These are phyloP conservation scores for Ostrea denselamellosa DNA, from an alignment of 1,140 invertebrate species.

Conservation along the genomic window DNA sequence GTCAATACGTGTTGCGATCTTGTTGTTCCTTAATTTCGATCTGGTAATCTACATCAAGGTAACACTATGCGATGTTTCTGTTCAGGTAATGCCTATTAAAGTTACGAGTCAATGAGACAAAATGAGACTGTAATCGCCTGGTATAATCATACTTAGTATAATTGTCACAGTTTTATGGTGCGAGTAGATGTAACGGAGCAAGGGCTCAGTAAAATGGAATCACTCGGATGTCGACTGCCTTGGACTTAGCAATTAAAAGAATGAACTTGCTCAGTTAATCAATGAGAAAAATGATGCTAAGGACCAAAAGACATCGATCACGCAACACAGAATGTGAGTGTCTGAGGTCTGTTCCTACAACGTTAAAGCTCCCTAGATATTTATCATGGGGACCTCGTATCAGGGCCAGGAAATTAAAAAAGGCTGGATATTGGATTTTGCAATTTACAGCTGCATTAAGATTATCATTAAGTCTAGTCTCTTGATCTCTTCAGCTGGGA, in stretches of 20 bases:
- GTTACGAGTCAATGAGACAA: background rate
- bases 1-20: no score
- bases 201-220: background rate
- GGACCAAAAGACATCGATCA: background rate
- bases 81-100: background rate
- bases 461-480: slow-evolving; percentile 5
- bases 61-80: background rate
- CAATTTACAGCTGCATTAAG: slow-evolving; percentile 16
- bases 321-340: background rate
- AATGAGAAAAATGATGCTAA: slow-evolving; percentile 7
- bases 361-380: background rate
- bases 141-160: background rate
- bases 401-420: slow-evolving; percentile 23
- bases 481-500: background rate
- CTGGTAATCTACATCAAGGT: no score
- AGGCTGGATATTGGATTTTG: slow-evolving; percentile 22
- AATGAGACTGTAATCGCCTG: background rate
- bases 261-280: background rate
- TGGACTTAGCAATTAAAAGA: slow-evolving; percentile 6
- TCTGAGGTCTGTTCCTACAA: background rate
- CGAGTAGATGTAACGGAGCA: background rate
- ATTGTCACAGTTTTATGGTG: background rate
- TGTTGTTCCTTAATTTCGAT: no score
- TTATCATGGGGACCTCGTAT: background rate
- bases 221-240: background rate